Base-by-base conservation (phyloP, 2,888 invertebrate genomes). In the Erebia palarica region DNA sequence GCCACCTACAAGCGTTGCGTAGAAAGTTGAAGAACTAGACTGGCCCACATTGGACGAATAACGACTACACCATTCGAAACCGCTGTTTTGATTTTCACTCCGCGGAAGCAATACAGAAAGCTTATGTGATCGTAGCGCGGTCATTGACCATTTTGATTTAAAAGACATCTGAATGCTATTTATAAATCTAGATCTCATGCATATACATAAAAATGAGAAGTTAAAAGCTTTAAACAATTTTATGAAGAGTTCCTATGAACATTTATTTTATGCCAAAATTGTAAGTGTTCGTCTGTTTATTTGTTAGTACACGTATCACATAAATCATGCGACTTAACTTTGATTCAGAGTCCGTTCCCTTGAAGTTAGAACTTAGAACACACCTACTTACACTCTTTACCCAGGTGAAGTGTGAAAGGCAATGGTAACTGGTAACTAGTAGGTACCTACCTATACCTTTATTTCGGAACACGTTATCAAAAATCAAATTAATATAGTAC, bases 21-120 rank as follows among this genome's bases (percentile, higher is more conserved):
- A 92, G 92, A 92, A 92, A 92, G 92, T 91, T 89, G 90, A 87
- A 84, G 86, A 91, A 91, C 90, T 91, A 88, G 90, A 89, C 81
- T 85, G 84, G 82, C 85, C 86, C 81, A 84, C 86, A 86, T 87
- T 83, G 84, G 85, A 81, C 81, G 78, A 80, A 79, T 82, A 78
- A 80, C 81, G 74, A 84, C 36, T 5, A 7, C 82, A 84, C 81
- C 75, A 71, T 77, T 78, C 76, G 74, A 71, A 76, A 76, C 81
- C 78, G 81, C 78, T 77, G 76, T 86, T 86, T 85, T 82, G 82
- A 82, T 86, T 86, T 87, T 86, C 85, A 84, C 84, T 85, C 79
- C 75, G 76, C 79, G 77, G 71, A 78, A 77, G 79, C 77, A 79
- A 81, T 73, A 72, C 75, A 72, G 73, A 75, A 75, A 75, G 68